Base-by-base conservation (phyloP, 1,140 invertebrate species). In the Drosophila punjabiensis region DNA sequence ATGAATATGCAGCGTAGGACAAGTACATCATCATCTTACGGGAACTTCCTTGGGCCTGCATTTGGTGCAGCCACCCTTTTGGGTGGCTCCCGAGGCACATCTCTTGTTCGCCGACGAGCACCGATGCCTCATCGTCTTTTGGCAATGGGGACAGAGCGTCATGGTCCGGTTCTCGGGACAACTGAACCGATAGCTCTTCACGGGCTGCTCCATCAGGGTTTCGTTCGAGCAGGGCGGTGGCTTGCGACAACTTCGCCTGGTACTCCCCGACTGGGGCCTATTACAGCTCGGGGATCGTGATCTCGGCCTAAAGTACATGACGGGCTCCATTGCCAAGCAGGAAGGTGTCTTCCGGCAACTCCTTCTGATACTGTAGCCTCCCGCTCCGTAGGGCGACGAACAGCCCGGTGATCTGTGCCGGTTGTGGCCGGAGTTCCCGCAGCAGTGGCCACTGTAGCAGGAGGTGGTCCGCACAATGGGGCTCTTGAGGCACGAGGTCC, bases 131-230 rank as follows among this genome's bases (percentile, higher is more conserved):
- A 11, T 5, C 7, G 16, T 5, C 35, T 39, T 65, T 5, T 56
- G 48, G 43, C 50, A 78, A 4, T 33, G 37, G 7, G 48, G 20
- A 24, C 74, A 66, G 0, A 50, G 20, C 18, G n/a, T 43, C 0
- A 39, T 5, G 20, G 5, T 43, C 0, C 20, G 16, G 5, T 69
- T 69, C 13, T 78, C 74, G 0, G 50, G 37, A 16, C 39, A 76
- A 13, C 8, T 14, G 11, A 63, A 79, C 1, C 75, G 52, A 35
- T 63, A 79, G 13, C 37, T 59, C 4, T 59, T n/a, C 1, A 79
- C 32, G 14, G 65, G 65, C n/a, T 30, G 28, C n/a, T 79, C 76
- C 58, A 52, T 11, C 13, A 79, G 52, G 13, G 76, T 79, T 28
- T 79, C 76, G 20, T 79, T 63, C 13, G 75, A 79, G n/a, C 62